Evolutionary conservation across 2,888 invertebrate genomes (phyloP), one percentile per base, ranked within the genome.

Genomic region (Oscheius sp.): DNA sequence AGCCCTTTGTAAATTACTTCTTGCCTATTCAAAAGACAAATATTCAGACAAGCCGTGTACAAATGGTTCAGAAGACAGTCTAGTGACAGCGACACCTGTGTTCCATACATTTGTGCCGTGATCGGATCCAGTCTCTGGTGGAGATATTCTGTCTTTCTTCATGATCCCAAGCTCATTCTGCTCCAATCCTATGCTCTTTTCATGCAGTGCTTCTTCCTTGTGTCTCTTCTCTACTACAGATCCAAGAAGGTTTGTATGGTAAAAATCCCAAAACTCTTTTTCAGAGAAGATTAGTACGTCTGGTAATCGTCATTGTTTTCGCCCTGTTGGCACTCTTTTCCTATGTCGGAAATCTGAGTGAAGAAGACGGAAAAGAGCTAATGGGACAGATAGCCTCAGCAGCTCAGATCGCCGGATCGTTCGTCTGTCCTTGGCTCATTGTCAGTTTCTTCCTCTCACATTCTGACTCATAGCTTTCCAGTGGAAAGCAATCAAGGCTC

Each of bases 381-480:
- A 81, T 79, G 58, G 84, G 84, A 13, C 79, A 82, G 9, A 76
- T 84, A n/a, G 87, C 87, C 5, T 84, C 85, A 1, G 83, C 82
- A 13, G 88, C 88, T 13, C 88, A 88, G 77, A 88, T 88, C 59
- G 85, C 85, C 35, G 88, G 88, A n/a, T 87, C 86, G 42, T 80
- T 88, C 66, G 85, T 88, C 51, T 88, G 88, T 62, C 88, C 88
- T 5, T 88, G 86, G 77, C 80, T 88, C 11, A 87, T 88, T 60
- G 87, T 88, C 59, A 79, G 85, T 80, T n/a, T 37, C 10, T 37
- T 50, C 33, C 32, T 32, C 11, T 47, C 4, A 2, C 13, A 50
- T 21, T 21, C 21, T 21, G 21, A 21, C 21, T 21, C 13, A 50
- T 33, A 4, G 2, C 32, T 37, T 73, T 84, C 62, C 74, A 88